Evolutionary conservation across 1,140 invertebrate species (phyloP), one percentile per base, ranked within the genome.

Genomic region (Agrilus planipennis): DNA sequence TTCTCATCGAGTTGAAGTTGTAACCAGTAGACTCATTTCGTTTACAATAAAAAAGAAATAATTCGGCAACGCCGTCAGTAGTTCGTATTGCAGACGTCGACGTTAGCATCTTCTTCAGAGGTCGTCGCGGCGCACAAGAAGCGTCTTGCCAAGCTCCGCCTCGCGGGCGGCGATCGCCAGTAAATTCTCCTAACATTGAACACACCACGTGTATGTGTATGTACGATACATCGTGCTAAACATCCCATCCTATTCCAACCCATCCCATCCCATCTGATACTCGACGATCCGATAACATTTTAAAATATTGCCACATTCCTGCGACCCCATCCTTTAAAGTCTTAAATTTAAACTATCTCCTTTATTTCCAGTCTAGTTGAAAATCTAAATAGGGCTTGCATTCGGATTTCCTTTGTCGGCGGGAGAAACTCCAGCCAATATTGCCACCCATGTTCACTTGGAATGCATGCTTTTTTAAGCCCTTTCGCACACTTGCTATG

Each of bases 261-360:
- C 44, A 42, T 37, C 43, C 27, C 42, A 49, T 49, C n/a, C n/a
- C 41, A 42, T 43, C 45, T 41, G 45, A 48, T 48, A 48, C 37
- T 44, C 42, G 30, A 31, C 34, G 44, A 42, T 37, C 43, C 27
- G 47, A 49, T 49, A 49, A 49, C 47, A 45, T 49, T 49, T 49
- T 49, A 49, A 49, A 49, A 49, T 49, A 49, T 49, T 40, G 47
- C 43, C 31, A 31, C 35, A 49, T 44, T 45, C 47, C 42, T 41
- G 32, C 36, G 39, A 32, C 39, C 42, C 42, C 43, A 41, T 27
- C 29, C 42, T 47, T 47, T 47, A 42, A 44, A 47, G 41, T 47
- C 44, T 47, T 41, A 44, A 47, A 47, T 47, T 47, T 44, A 47
- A 47, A 47, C 46, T 47, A 47, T 47, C 46, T 47, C 39, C 41